Evolutionary conservation across 2,113 vertebrate genomes (phyloP), one percentile per base, ranked within the genome.

Genomic region (Anhinga anhinga): DNA sequence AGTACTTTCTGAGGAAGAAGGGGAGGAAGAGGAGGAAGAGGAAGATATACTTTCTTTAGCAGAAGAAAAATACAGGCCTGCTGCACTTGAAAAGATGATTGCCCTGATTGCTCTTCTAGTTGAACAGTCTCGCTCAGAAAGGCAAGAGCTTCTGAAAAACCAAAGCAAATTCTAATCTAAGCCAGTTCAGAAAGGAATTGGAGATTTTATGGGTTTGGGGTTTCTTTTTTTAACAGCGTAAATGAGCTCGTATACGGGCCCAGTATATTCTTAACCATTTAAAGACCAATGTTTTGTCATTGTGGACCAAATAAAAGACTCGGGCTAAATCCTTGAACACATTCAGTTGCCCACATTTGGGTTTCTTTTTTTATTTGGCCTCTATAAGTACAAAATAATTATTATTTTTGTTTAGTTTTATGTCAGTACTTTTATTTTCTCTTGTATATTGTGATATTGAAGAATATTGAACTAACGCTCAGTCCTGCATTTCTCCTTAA

Each of bases 21-120:
- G 99, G 6, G 99, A 99, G 67, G 99, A 99, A 83, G 99, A 99
- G 66, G 99, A 99, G 5, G 99, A 99, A 56, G 99, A 99, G 90
- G 99, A 99, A 97, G 99, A 99, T 96, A 99, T 99, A 88, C 97
- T 99, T 80, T 99, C 99, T 86, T 98, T 99, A 96, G 99, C 99
- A 20, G 99, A 99, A 98, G 99, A 99, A 98, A 99, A 99, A 84
- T 99, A 99, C 93, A 98, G 99, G 10, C 99, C 99, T 18, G 99
- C 99, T n/a, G 99, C 99, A 52, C 98, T 99, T 97, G 99, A 99
- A 97, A 99, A 99, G 98, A 99, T 99, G 99, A 99, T 99, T 77
- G 99, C 99, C 18, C 98, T 99, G 88, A 99, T 99, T 93, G 99
- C 99, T 93, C 99, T 99, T 96, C 98, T 99, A 78, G 99, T 99